Percentiles rank a stretch among this genome's conserved stretches.
Conservation (phyloP, 1,140 invertebrate species). For the Caenorhabditis brenneri region DNA sequence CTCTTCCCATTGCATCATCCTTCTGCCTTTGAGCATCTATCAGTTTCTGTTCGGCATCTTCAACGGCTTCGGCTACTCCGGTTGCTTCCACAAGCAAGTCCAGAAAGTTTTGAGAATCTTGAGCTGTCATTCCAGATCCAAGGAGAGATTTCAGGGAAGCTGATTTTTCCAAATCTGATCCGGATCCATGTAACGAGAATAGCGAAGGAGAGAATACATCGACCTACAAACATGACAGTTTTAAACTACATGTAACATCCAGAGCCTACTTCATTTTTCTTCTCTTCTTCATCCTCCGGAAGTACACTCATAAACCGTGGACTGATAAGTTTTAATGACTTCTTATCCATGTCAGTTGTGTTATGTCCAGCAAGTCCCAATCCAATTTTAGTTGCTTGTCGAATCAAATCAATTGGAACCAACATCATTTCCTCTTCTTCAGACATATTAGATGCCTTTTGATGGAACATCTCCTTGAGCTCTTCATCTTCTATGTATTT, state of each 20-base stretch:
- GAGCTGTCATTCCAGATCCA: neutral
- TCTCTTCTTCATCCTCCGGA: constrained; percentile 58
- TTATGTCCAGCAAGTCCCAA: constrained; percentile 60
- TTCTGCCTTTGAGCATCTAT: constrained; percentile 4
- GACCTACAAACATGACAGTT: constrained; percentile 51
- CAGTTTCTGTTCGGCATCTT: constrained; percentile 22
- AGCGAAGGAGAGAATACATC: constrained; percentile 66
- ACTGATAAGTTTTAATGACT: constrained; percentile 64
- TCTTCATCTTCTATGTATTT: constrained; percentile 35
- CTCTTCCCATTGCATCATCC: constrained; percentile 50
- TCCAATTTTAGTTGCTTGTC: constrained; percentile 53
- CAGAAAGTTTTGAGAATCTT: constrained; percentile 48
- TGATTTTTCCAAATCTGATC: constrained; percentile 58
- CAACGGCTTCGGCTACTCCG: constrained; percentile 45
- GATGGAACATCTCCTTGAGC: constrained; percentile 14
- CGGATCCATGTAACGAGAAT: constrained; percentile 63
- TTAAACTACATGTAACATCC: too few species aligned
- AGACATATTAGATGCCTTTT: constrained; percentile 38
- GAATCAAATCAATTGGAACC: constrained; percentile 48
- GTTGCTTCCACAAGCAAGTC: constrained; percentile 56
- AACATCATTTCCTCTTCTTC: constrained; percentile 46
- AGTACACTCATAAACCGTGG: constrained; percentile 64
- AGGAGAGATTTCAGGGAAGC: constrained; percentile 42
- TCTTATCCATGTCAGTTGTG: constrained; percentile 62
- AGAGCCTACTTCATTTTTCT: neutral